Evolutionary conservation across 2,113 vertebrate genomes (phyloP).

Genomic region (Mugil cephalus): DNA sequence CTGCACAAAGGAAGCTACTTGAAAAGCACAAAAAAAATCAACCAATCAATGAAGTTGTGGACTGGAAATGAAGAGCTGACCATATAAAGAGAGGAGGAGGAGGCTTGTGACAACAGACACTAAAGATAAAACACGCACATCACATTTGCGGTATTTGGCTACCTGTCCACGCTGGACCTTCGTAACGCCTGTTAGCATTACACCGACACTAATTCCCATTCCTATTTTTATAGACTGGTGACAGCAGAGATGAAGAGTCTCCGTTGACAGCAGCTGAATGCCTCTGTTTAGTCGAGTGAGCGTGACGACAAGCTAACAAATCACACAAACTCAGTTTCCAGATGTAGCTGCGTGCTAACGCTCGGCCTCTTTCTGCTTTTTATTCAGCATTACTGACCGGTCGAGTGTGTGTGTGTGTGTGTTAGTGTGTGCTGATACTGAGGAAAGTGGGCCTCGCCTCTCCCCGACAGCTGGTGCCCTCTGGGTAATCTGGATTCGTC

Average conservation of each 20-base stretch:
- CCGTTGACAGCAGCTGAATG: constrained; percentile 30
- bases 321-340: constrained; percentile 1
- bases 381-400: constrained; percentile 16
- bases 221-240: constrained; percentile 62
- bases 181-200: constrained; percentile 30
- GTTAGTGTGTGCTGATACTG: constrained; percentile 31
- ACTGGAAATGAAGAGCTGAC: background rate
- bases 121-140: constrained; percentile 41
- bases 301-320: constrained; percentile 8
- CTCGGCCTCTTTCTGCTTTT: constrained; percentile 9
- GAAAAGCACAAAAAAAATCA: too few species aligned
- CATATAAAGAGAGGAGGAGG: background rate
- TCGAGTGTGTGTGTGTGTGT: constrained; percentile 30
- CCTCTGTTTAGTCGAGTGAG: background rate
- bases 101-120: constrained; percentile 7
- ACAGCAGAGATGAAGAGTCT: constrained; percentile 38
- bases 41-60: too few species aligned
- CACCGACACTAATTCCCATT: constrained; percentile 23
- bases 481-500: constrained; percentile 78
- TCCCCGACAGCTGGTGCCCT: constrained; percentile 81
- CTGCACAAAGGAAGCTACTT: too few species aligned
- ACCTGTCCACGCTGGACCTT: constrained; percentile 25
- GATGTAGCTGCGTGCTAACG: constrained; percentile 1
- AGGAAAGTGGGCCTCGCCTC: constrained; percentile 78
- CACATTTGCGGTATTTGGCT: constrained; percentile 15